Evolutionary conservation across 1,140 invertebrate species (phyloP), one percentile per base, ranked within the genome.

Genomic region (Belonocnema kinseyi): DNA sequence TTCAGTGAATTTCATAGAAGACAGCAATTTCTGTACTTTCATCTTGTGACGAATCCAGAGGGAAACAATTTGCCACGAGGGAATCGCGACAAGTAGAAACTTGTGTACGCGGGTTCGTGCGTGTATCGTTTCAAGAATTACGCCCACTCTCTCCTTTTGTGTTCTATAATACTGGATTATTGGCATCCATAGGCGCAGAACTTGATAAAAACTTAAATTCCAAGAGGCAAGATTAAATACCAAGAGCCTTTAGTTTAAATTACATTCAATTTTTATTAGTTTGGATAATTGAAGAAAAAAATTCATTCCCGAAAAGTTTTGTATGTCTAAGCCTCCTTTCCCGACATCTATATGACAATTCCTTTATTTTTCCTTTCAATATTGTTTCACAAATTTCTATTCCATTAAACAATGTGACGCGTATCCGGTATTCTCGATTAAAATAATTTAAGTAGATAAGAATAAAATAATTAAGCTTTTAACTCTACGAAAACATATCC

Each of bases 131-230:
- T 33, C 33, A 66, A 66, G 61, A 66, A 66, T 66, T 66, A 66
- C 61, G 21, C 61, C 61, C 61, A 66, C 61, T 66, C 61, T 66
- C 33, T 46, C 61, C 61, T 66, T 66, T 66, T 66, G 26, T 66
- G 61, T 66, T 66, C 33, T n/a, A 66, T 21, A 40, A 66, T 66
- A 66, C 61, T 66, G 33, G 26, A 66, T 66, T 66, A 66, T 66
- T 66, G 26, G 14, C 61, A 66, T 40, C 26, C 61, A 66, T 66
- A 66, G 61, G 61, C 61, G 61, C 40, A 46, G 26, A 56, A 56
- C 10, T 46, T 3, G 0, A 3, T 16, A n/a, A 21, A 66, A 40
- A 33, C 11, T 10, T 5, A 46, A 46, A 46, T 46, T 46, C 40
- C 40, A 11, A 46, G 11, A 46, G 10, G 1, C 1, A 11, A 10